Evolutionary conservation across 2,797 vertebrate species (phyloP).

Genomic region (Ficedula albicollis): DNA sequence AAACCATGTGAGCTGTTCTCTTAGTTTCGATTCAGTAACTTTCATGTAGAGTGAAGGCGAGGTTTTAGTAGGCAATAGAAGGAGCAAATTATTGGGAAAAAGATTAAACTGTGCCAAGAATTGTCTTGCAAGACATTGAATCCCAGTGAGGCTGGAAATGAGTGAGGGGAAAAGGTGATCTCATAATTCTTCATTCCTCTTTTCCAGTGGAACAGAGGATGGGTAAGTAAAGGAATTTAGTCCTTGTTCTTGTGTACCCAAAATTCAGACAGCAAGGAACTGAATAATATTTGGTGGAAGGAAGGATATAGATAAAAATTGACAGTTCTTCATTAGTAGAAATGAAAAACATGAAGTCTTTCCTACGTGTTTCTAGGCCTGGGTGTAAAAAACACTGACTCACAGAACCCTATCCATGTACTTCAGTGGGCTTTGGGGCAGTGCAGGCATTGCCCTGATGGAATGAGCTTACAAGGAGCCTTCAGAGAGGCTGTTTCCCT

Average conservation of each 20-base stretch:
- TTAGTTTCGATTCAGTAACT: not conserved
- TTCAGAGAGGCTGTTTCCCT: not conserved
- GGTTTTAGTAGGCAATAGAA: not conserved
- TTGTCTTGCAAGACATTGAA: not conserved
- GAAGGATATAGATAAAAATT: not conserved
- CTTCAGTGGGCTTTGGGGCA: not conserved
- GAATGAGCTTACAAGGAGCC: not conserved
- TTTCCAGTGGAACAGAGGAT: not conserved
- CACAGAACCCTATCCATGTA: not conserved
- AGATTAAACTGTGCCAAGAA: not conserved
- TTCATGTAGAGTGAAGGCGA: not conserved
- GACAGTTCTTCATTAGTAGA: not conserved
- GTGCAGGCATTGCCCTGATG: not conserved
- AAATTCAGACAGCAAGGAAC: not conserved
- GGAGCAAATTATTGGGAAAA: not conserved
- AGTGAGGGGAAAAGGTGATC: not conserved
- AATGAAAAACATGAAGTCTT: not conserved
- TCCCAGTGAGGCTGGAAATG: not conserved
- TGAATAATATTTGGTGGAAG: not conserved
- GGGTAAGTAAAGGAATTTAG: not conserved
- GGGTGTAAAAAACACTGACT: not conserved
- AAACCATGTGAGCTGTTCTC: not conserved
- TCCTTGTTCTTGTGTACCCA: not conserved
- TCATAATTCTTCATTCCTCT: not conserved
- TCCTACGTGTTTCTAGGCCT: rapidly evolving